Evolutionary conservation across 2,797 vertebrate species (phyloP).

Genomic region (Zalophus californianus): DNA sequence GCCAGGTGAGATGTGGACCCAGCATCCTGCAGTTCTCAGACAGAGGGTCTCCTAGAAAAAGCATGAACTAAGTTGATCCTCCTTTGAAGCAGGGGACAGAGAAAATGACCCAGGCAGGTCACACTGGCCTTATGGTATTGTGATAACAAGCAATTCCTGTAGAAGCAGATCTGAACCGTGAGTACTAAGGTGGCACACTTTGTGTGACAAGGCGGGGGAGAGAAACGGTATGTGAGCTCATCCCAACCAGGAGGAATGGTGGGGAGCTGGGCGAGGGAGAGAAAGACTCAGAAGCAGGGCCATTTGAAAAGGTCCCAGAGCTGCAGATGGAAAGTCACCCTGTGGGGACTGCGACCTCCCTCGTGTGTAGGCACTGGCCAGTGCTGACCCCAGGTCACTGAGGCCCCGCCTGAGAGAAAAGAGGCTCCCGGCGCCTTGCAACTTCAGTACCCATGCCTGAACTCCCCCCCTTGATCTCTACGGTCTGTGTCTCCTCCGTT

Average conservation of each 20-base stretch:
- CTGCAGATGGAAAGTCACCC: background rate
- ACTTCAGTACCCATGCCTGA: background rate
- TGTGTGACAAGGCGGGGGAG: background rate
- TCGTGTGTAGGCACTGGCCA: background rate
- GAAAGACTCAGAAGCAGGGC: background rate
- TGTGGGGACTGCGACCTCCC: background rate
- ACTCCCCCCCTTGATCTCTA: background rate
- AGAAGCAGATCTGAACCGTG: background rate
- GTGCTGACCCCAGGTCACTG: background rate
- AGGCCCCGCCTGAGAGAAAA: background rate
- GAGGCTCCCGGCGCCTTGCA: accelerated
- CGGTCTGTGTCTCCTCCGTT: background rate
- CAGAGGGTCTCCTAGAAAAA: background rate
- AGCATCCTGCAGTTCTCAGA: background rate
- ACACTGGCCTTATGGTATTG: accelerated
- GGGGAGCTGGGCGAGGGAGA: background rate
- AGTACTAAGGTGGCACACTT: too few relatives aligned
- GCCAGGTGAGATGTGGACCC: too few relatives aligned
- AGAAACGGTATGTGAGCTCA: background rate
- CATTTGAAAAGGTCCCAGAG: background rate
- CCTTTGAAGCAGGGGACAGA: background rate
- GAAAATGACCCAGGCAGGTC: background rate
- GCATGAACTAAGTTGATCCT: too few relatives aligned
- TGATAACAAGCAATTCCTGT: background rate
- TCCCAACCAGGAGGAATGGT: background rate